phyloP scores from a whole-genome alignment of 1,140 invertebrate species.

The Panagrolaimus sp. region DNA sequence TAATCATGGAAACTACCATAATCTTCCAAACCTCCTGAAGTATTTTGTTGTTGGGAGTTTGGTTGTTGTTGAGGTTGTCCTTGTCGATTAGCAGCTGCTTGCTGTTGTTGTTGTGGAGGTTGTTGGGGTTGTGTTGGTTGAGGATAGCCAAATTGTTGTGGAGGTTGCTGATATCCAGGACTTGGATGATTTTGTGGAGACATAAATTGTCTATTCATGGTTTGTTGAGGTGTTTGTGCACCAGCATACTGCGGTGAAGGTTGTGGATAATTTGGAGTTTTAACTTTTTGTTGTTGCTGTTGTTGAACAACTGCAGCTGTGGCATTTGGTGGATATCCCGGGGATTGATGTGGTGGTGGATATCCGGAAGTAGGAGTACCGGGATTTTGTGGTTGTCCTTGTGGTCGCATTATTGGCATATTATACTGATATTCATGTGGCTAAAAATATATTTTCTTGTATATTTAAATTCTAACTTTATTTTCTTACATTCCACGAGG shows the following conservation, averaged over 20 bases:
- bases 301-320: background rate
- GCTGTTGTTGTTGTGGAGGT: background rate
- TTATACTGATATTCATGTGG: too few relatives aligned
- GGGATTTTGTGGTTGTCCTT: too few relatives aligned
- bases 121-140: background rate
- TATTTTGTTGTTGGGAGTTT: background rate
- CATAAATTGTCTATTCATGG: slow-evolving; percentile 8
- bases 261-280: background rate
- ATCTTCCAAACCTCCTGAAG: background rate
- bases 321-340: background rate
- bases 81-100: too few relatives aligned
- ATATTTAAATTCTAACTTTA: too few relatives aligned
- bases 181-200: slow-evolving; percentile 5
- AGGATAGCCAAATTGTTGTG: slow-evolving; percentile 1
- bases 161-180: background rate
- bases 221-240: background rate
- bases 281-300: slow-evolving; percentile 10
- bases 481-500: too few relatives aligned
- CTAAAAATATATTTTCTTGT: too few relatives aligned
- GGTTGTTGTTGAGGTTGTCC: background rate
- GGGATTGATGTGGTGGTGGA: slow-evolving; percentile 1
- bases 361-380: background rate
- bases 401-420: too few relatives aligned
- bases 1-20: background rate
- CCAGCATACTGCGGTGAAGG: background rate